Base-by-base conservation (phyloP, 2,113 vertebrate genomes). In the Burhinus bistriatus region DNA sequence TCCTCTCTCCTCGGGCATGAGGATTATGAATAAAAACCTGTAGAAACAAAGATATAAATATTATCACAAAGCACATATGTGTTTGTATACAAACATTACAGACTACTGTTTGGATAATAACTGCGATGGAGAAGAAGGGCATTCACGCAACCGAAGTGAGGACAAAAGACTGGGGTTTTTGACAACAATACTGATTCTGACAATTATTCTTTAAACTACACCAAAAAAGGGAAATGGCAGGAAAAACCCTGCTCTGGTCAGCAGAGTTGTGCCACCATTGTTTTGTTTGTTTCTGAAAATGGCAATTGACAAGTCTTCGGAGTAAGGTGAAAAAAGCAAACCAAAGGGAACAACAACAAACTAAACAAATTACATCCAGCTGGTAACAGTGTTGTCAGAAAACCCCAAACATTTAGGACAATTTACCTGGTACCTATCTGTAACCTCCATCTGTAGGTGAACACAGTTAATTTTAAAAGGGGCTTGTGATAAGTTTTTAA, bases 11-110 rank as follows among this genome's bases (percentile, higher is more conserved):
- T 69, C 99, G 99, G 30, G 94, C 95, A 52, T 99, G 99, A 92
- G 99, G 99, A 85, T 99, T 99, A 70, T 99, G 99, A 96, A 99
- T 99, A 94, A 99, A 99, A 95, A 99, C 99, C 99, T 99, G 93
- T 0, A 29, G 27, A 92, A 97, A 92, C n/a, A 93, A 93, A 82
- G 22, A 73, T 2, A 52, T 3, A 75, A 89, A 69, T 44, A 42
- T 71, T 71, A 70, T 68, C 26, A 55, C 14, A 85, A 54, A 55
- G 26, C 13, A 52, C 0, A 1, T 11, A 27, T 0, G 9, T 58
- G 27, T 51, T 81, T 78, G 65, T 40, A 34, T 20, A 78, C 40
- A 90, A 79, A 45, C 42, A 62, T 12, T 36, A 38, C 71, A 51
- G 23, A 34, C 25, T 36, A 25, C 5, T 26, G 12, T 16, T 34